phyloP scores from a whole-genome alignment of 2,797 vertebrate genomes.

The Poecilia wingei region DNA sequence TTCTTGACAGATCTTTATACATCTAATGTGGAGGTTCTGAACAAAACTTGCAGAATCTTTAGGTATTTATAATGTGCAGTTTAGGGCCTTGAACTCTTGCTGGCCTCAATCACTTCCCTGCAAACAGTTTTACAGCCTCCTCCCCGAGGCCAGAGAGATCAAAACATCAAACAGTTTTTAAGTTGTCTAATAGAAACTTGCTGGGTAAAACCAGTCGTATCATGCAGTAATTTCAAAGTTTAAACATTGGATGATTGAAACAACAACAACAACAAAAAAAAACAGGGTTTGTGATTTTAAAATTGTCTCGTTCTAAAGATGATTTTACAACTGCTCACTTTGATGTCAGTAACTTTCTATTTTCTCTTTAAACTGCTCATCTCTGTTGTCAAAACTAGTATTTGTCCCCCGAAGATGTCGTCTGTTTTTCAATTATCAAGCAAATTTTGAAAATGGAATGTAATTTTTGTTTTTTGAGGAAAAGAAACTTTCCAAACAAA shows the following conservation, averaged over 20 bases:
- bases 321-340: too few relatives aligned
- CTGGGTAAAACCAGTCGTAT: not conserved
- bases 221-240: not conserved
- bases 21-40: not conserved
- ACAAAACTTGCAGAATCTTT: not conserved
- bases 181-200: constrained; percentile 27
- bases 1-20: not conserved
- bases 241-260: not conserved
- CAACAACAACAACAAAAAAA: too few relatives aligned
- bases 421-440: too few relatives aligned
- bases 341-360: not conserved
- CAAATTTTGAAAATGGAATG: too few relatives aligned
- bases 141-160: constrained; percentile 19
- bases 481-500: not conserved
- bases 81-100: not conserved
- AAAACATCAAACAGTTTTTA: constrained; percentile 41
- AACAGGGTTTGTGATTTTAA: not conserved
- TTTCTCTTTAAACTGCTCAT: not conserved
- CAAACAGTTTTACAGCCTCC: constrained; percentile 3
- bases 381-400: too few relatives aligned
- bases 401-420: too few relatives aligned
- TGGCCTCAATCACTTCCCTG: not conserved
- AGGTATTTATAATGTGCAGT: not conserved
- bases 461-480: too few relatives aligned
- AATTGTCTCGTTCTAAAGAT: not conserved